Percentiles rank a stretch among this genome's conserved stretches.
These are phyloP conservation scores for Erpetoichthys calabaricus DNA, from an alignment of 2,797 vertebrate genomes.

Conservation along the genomic window DNA sequence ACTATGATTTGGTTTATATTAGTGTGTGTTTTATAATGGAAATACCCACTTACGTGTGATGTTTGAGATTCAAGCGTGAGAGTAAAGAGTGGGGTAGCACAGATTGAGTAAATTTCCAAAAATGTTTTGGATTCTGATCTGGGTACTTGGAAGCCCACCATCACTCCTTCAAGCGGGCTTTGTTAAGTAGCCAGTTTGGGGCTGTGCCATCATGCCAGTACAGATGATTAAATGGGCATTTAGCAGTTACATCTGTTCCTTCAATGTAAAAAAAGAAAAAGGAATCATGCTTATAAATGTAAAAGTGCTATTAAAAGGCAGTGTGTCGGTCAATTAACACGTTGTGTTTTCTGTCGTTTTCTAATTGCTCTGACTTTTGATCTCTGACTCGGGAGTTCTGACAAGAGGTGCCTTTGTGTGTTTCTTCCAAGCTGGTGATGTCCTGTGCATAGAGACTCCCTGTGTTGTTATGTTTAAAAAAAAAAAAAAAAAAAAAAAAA, in stretches of 20 bases:
- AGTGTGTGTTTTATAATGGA: too few relatives aligned
- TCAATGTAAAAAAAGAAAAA: constrained; percentile 24
- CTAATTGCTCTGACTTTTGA: constrained; percentile 62
- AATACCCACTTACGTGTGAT: too few relatives aligned
- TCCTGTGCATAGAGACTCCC: constrained; percentile 43
- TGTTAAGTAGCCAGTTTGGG: constrained; percentile 17
- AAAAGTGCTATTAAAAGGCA: constrained; percentile 45
- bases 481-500: too few relatives aligned
- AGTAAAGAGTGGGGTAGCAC: too few relatives aligned
- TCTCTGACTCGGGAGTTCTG: constrained; percentile 29
- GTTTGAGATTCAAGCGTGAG: too few relatives aligned
- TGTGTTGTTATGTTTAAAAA: constrained; percentile 29
- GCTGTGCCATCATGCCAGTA: constrained; percentile 11
- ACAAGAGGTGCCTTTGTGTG: constrained; percentile 58
- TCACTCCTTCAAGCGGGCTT: constrained; percentile 1
- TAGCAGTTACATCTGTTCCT: constrained; percentile 25
- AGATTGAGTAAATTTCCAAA: too few relatives aligned
- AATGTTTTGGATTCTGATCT: too few relatives aligned
- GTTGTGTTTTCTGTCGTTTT: constrained; percentile 56
- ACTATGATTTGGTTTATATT: too few relatives aligned
- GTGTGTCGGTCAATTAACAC: constrained; percentile 64
- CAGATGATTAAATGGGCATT: constrained; percentile 31
- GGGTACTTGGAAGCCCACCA: not conserved
- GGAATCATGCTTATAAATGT: constrained; percentile 33
- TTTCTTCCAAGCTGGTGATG: constrained; percentile 14